A percentile compares a stretch with the other conserved stretches of the same genome.
These are phyloP conservation scores for Drosophila colorata DNA, from an alignment of 2,888 invertebrate species.

Conservation along the genomic window DNA sequence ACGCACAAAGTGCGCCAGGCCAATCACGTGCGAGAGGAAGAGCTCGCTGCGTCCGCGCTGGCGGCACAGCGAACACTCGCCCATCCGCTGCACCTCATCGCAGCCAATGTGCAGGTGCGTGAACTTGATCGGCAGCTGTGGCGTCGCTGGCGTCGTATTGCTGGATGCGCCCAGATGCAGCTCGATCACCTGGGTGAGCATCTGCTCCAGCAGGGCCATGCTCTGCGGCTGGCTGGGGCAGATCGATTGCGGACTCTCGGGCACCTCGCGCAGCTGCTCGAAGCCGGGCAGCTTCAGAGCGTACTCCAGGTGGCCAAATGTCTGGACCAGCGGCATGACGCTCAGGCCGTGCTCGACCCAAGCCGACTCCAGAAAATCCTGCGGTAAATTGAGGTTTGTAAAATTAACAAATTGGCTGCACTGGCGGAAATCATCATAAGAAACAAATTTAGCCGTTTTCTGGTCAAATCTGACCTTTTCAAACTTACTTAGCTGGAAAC, in stretches of 20 bases:
- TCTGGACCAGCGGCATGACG: constrained; percentile 91
- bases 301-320: constrained; percentile 92
- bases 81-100: constrained; percentile 91
- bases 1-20: constrained; percentile 87
- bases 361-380: constrained; percentile 87
- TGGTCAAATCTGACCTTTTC: no score
- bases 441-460: no score
- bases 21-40: constrained; percentile 88
- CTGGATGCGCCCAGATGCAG: constrained; percentile 77
- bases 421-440: no score
- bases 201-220: constrained; percentile 87
- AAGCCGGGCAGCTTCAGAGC: constrained; percentile 89
- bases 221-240: constrained; percentile 89
- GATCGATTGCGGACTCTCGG: constrained; percentile 89
- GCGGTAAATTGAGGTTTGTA: no score
- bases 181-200: constrained; percentile 89
- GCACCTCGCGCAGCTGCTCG: constrained; percentile 88
- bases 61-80: constrained; percentile 88
- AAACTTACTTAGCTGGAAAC: no score
- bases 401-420: no score
- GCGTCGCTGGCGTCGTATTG: constrained; percentile 43
- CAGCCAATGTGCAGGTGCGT: constrained; percentile 90
- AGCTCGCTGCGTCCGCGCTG: constrained; percentile 85
- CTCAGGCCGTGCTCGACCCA: constrained; percentile 87
- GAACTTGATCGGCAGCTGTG: constrained; percentile 71